Conservation (phyloP, 1,140 invertebrate genomes). For the Lordiphosa clarofinis region DNA sequence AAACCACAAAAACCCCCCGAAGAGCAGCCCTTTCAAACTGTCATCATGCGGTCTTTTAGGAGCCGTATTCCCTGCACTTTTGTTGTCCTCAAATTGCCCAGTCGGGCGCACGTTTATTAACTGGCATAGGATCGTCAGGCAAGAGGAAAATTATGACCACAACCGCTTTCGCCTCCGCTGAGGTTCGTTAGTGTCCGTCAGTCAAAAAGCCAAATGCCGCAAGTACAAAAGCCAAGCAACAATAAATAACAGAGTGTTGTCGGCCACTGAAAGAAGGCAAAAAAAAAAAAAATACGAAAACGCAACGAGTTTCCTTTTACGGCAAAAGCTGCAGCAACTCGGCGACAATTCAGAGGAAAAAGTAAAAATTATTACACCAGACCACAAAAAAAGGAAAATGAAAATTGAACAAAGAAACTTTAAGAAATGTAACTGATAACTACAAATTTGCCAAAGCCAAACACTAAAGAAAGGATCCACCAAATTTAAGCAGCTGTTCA, state of each 20-base stretch:
- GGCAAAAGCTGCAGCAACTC: constrained; percentile 39
- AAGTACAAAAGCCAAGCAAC: constrained; percentile 33
- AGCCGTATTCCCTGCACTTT: constrained; percentile 18
- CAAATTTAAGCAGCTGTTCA: too few species aligned
- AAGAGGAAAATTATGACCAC: constrained; percentile 31
- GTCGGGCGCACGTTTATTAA: constrained; percentile 55
- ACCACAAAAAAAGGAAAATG: neutral
- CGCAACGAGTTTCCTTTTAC: constrained; percentile 16
- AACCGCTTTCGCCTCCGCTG: constrained; percentile 26
- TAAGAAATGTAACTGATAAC: too few species aligned
- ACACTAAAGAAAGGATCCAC: too few species aligned
- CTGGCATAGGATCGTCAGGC: constrained; percentile 27
- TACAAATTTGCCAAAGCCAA: too few species aligned
- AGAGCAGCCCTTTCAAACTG: constrained; percentile 36
- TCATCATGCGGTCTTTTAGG: constrained; percentile 26
- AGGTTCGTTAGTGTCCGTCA: constrained; percentile 36
- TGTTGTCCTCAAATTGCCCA: constrained; percentile 25
- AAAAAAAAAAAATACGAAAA: constrained; percentile 12
- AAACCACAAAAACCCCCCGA: constrained; percentile 8
- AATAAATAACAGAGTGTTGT: constrained; percentile 34
- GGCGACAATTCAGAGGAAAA: constrained; percentile 22
- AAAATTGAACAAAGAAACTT: too few species aligned
- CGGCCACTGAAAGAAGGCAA: constrained; percentile 14
- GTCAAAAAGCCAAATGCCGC: constrained; percentile 37
- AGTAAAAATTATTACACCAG: constrained; percentile 41